Evolutionary conservation across 2,113 vertebrate species (phyloP).

Genomic region (Jacana jacana): DNA sequence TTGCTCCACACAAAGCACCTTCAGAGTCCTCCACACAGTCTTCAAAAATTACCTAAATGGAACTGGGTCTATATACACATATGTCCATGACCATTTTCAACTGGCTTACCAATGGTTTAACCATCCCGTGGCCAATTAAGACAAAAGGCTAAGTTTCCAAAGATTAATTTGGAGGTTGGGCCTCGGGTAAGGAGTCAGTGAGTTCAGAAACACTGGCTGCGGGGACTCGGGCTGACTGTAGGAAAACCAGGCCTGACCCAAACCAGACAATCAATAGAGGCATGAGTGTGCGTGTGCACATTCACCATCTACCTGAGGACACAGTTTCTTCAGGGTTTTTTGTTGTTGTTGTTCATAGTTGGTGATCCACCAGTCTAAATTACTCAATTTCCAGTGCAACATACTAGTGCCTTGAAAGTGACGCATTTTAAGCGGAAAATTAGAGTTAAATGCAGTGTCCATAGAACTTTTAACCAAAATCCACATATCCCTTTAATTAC

Average conservation of each 20-base stretch:
- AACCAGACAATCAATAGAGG: not conserved
- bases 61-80: not conserved
- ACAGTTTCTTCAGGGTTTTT: not conserved
- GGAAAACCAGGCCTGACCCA: not conserved
- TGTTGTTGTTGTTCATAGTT: not conserved
- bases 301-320: not conserved
- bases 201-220: not conserved
- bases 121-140: not conserved
- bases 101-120: not conserved
- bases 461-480: not conserved
- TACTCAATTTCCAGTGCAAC: not conserved
- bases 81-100: not conserved
- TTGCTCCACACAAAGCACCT: not conserved
- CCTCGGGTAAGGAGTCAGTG: not conserved
- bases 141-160: not conserved
- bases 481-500: not conserved
- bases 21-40: not conserved
- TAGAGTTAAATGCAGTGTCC: not conserved
- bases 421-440: not conserved
- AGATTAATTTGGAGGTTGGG: not conserved
- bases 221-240: not conserved
- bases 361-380: not conserved
- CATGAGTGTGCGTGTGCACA: accelerated
- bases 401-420: not conserved
- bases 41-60: not conserved